Conservation (phyloP, 2,113 vertebrate species). For the Meriones unguiculatus region DNA sequence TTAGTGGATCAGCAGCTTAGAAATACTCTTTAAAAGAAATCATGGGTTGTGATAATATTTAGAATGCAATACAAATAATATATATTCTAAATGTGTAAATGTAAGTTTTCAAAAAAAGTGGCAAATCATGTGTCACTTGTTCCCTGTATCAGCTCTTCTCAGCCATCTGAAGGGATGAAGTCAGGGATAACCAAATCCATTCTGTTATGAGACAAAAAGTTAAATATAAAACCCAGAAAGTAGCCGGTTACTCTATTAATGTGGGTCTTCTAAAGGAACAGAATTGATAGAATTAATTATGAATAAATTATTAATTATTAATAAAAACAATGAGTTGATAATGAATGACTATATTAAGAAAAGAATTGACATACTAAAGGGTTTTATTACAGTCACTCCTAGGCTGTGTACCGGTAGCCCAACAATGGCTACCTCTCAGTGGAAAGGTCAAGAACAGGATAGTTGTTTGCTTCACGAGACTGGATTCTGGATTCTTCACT, state of each 20-base stretch:
- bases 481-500: background rate
- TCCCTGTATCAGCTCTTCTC: background rate
- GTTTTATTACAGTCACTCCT: background rate
- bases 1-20: background rate
- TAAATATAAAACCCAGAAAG: background rate
- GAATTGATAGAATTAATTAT: background rate
- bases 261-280: background rate
- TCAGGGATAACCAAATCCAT: background rate
- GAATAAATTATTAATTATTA: background rate
- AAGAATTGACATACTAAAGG: background rate
- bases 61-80: conserved; percentile 5
- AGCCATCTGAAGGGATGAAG: background rate
- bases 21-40: conserved; percentile 9
- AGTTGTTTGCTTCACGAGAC: background rate
- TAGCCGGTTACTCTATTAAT: background rate
- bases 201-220: background rate
- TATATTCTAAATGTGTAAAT: background rate
- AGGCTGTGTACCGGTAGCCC: background rate
- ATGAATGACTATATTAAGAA: background rate
- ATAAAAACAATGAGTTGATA: background rate
- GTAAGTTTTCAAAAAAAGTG: background rate
- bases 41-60: conserved; percentile 1
- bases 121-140: background rate
- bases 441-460: background rate
- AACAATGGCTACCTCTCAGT: background rate